Base-by-base conservation (phyloP, 92 coral and sea anemone species). In the Phenganax subtilis region DNA sequence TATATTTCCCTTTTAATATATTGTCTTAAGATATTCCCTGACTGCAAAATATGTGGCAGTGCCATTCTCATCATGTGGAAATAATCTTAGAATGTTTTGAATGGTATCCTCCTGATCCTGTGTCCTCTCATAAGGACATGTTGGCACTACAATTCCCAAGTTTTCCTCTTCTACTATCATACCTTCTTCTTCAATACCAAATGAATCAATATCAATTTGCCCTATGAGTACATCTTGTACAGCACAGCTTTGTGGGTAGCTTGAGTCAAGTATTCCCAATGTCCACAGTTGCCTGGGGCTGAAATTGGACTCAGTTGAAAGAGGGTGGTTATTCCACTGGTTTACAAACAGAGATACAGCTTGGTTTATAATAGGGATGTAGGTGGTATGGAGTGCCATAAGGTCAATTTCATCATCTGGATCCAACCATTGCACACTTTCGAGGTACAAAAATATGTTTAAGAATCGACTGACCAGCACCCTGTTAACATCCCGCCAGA, bases 231-330 rank as follows among this genome's bases (percentile, higher is more conserved):
- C 84, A 63, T 80, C 77, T 80, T 72, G 55, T 55, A 80, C 84
- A 1, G 84, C 84, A 80, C 75, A 80, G 56, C 58, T 65, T 12
- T 17, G n/a, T 20, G 84, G 67, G 71, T 10, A 37, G 51, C 84
- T 70, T 30, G 74, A n/a, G 17, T 80, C 75, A 80, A 80, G 84
- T 51, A 80, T 63, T 30, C 84, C 84, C 54, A 65, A 44, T 80
- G 84, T 37, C 84, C 84, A 80, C 7, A 80, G 77, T 62, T 80
- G 84, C 55, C 84, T 80, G 25, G 84, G 84, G 66, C 84, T 80
- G 17, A 65, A 72, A 58, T 66, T 61, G 7, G 67, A 61, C 25
- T 61, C 67, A 28, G 67, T 61, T 14, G 67, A 61, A 0, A 80
- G 64, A 2, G 71, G 76, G 58, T 77, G 82, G 31, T 77, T 51